Evolutionary conservation across 2,797 vertebrate genomes (phyloP).

Genomic region (Apogon talboti): DNA sequence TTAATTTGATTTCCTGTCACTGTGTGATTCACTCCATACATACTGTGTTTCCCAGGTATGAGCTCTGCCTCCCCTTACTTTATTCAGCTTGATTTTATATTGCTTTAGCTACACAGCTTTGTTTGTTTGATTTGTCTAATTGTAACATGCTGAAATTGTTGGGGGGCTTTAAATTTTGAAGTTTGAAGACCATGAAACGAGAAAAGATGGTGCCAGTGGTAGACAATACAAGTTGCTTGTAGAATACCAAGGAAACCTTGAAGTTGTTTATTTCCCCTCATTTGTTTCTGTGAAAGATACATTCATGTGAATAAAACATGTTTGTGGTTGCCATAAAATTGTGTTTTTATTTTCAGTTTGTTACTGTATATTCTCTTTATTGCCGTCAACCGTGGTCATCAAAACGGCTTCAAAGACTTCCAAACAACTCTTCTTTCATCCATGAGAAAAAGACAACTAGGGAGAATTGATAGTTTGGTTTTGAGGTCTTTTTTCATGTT

Average conservation of each 20-base stretch:
- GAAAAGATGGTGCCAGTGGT: constrained; percentile 60
- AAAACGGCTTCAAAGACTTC: constrained; percentile 54
- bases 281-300: constrained; percentile 68
- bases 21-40: constrained; percentile 44
- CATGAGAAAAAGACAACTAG: constrained; percentile 37
- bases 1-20: constrained; percentile 47
- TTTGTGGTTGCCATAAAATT: constrained; percentile 70
- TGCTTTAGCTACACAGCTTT: constrained; percentile 56
- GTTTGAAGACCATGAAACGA: constrained; percentile 58
- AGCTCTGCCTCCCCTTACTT: constrained; percentile 35
- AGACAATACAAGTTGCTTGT: constrained; percentile 56
- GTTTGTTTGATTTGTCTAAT: constrained; percentile 69
- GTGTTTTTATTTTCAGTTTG: constrained; percentile 61
- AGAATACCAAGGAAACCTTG: constrained; percentile 54
- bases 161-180: constrained; percentile 61
- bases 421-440: constrained; percentile 49
- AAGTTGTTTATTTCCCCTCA: constrained; percentile 58
- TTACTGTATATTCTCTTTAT: constrained; percentile 25
- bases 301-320: constrained; percentile 82
- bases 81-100: constrained; percentile 55
- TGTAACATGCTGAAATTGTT: constrained; percentile 57
- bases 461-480: constrained; percentile 51
- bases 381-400: constrained; percentile 33
- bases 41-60: constrained; percentile 26
- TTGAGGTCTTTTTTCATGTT: constrained; percentile 64